Base-by-base conservation (phyloP, 2,113 vertebrate genomes). In the Rallus limicola region DNA sequence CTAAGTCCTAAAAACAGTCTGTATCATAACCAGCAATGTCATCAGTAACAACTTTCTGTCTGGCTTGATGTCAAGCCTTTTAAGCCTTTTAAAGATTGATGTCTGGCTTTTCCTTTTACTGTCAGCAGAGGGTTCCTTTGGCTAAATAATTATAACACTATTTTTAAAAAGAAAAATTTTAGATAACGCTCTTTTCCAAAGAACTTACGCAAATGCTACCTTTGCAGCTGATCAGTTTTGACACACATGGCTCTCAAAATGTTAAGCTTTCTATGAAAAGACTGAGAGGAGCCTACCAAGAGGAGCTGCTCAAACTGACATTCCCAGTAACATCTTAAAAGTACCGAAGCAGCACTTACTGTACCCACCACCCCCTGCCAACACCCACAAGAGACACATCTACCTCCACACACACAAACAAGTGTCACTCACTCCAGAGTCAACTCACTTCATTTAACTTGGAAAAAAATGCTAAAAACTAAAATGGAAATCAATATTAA, bases 121-220 rank as follows among this genome's bases (percentile, higher is more conserved):
- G 72, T 82, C 91, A 96, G 92, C 44, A 92, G 58, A 90, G 65
- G 40, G 25, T 89, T 95, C 55, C 74, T 94, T 87, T 28, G 29
- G 74, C 42, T 86, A 84, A 93, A 20, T 50, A 71, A 78, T 55
- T 88, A 9, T 21, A 78, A n/a, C 11, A 65, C 29, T 3, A 16
- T 10, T 33, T 59, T 86, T 25, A 65, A 9, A 48, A 13, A 29
- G 9, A 23, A 44, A 16, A 77, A 52, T 24, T 23, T 77, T n/a
- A 50, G n/a, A 3, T 82, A 78, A 55, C 34, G 53, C 8, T 58
- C 10, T 50, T 62, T 58, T 25, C 11, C 33, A 56, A 71, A 84
- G 82, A 81, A 7, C 4, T 36, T 18, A 76, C 2, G 12, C 60
- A 87, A 91, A 88, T 31, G 46, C n/a, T 62, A 55, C 55, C 68